A percentile compares a stretch with the other conserved stretches of the same genome.
phyloP scores from a whole-genome alignment of 2,888 invertebrate genomes.

The Orgyia antiqua region DNA sequence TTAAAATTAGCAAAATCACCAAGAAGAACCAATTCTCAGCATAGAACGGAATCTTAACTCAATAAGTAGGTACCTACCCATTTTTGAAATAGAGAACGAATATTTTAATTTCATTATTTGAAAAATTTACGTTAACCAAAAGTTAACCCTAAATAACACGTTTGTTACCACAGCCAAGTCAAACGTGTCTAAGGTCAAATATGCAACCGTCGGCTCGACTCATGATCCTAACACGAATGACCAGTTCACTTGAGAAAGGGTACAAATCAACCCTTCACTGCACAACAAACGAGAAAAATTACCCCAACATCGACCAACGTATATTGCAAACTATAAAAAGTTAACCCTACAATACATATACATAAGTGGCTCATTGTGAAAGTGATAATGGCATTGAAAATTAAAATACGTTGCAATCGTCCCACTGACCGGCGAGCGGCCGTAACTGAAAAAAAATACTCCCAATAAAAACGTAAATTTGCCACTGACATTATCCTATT shows the following conservation, averaged over 20 bases:
- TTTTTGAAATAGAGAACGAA: too few relatives aligned
- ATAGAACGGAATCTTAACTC: too few relatives aligned
- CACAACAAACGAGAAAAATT: conserved; percentile 5
- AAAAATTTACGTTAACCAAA: too few relatives aligned
- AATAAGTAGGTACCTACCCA: too few relatives aligned
- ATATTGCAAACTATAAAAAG: not conserved
- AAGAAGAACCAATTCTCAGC: too few relatives aligned
- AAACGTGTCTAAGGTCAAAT: conserved; percentile 27
- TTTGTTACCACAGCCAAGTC: too few relatives aligned
- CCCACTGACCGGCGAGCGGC: conserved; percentile 66
- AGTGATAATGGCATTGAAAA: conserved; percentile 77
- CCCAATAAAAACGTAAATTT: conserved; percentile 77
- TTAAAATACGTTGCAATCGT: conserved; percentile 70
- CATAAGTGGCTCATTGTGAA: conserved; percentile 63
- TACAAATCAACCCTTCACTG: conserved; percentile 18
- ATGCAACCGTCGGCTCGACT: conserved; percentile 27
- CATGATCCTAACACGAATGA: conserved; percentile 22
- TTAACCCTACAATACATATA: not conserved
- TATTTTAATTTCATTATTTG: too few relatives aligned
- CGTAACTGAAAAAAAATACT: conserved; percentile 63
- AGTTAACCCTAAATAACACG: too few relatives aligned
- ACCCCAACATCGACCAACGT: conserved; percentile 11
- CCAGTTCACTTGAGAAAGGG: conserved; percentile 18
- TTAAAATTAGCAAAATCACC: too few relatives aligned
- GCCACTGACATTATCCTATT: conserved; percentile 76